Percentiles rank a stretch among this genome's conserved stretches.
Conservation (phyloP, 2,113 vertebrate species). For the Edolisoma coerulescens region DNA sequence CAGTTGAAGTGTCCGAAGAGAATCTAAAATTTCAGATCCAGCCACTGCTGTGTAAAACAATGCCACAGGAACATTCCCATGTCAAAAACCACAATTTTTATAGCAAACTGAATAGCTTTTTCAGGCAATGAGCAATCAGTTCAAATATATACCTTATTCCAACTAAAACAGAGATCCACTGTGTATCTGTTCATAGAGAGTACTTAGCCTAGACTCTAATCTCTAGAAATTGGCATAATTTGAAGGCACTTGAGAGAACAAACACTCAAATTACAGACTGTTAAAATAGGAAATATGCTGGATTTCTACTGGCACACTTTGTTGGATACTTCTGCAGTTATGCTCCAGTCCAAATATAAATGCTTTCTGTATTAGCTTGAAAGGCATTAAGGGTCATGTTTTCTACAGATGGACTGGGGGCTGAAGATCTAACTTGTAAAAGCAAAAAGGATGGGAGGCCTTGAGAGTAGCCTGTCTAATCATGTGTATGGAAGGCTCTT, state of each 20-base stretch:
- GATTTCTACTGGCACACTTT: background rate
- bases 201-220: conserved; percentile 24
- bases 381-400: background rate
- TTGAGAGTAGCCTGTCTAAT: background rate
- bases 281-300: conserved; percentile 43
- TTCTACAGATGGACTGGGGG: background rate
- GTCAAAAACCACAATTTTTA: conserved; percentile 41
- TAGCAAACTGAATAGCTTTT: background rate
- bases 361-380: background rate
- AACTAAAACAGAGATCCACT: conserved; percentile 28
- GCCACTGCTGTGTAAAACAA: conserved; percentile 46
- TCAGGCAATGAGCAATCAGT: conserved; percentile 1
- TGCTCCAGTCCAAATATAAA: conserved; percentile 1
- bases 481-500: background rate
- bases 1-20: conserved; percentile 17
- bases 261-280: conserved; percentile 43
- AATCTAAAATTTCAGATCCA: conserved; percentile 42
- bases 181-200: conserved; percentile 1
- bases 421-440: background rate
- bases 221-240: conserved; percentile 47
- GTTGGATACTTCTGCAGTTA: background rate
- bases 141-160: conserved; percentile 31
- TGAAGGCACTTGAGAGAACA: conserved; percentile 31
- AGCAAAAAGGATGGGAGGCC: background rate
- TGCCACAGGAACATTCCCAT: conserved; percentile 41